These are phyloP conservation scores for Ascaphus truei DNA, from an alignment of 2,113 vertebrate genomes.

Conservation along the genomic window DNA sequence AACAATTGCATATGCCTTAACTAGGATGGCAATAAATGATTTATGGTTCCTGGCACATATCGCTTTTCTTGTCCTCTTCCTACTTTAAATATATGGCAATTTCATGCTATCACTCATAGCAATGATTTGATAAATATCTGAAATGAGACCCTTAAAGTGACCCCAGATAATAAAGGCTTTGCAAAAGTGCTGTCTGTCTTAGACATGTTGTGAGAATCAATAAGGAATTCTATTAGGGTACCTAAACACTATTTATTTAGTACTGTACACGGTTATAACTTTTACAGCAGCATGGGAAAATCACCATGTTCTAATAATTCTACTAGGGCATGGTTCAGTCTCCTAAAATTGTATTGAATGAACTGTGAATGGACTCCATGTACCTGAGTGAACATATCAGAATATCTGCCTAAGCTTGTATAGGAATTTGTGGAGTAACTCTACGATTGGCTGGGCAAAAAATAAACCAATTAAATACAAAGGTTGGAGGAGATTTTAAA, in stretches of 20 bases:
- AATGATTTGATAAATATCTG: conserved; percentile 17
- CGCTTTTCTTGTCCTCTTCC: background rate
- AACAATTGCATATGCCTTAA: background rate
- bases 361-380: no score
- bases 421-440: no score
- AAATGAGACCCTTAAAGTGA: background rate
- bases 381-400: no score
- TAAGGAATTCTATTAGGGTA: background rate
- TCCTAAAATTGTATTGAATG: no score
- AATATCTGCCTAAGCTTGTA: no score
- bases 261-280: background rate
- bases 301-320: no score
- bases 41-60: conserved; percentile 8
- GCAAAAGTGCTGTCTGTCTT: background rate
- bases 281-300: background rate
- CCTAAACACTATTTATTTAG: background rate
- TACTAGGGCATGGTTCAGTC: no score
- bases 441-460: no score
- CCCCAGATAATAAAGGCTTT: background rate
- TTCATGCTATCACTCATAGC: conserved; percentile 2
- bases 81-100: background rate
- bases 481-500: no score
- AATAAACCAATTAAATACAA: no score
- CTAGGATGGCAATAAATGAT: conserved; percentile 6
- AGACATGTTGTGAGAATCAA: background rate